Percentiles rank a stretch among this genome's conserved stretches.
phyloP scores from a whole-genome alignment of 2,797 vertebrate genomes.

The Tolypeutes matacus region DNA sequence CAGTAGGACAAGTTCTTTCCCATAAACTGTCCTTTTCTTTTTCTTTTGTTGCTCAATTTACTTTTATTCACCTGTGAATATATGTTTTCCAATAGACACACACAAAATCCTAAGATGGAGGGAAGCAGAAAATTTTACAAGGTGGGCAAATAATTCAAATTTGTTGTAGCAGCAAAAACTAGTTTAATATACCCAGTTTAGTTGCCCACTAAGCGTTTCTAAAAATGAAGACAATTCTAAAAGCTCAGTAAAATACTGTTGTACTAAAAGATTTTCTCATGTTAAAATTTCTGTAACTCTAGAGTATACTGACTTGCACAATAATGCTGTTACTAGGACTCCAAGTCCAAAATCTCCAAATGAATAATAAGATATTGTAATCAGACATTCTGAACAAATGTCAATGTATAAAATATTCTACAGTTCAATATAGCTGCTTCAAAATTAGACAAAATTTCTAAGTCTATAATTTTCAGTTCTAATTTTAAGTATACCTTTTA shows the following conservation, averaged over 20 bases:
- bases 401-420: not conserved
- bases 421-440: not conserved
- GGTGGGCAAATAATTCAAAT: conserved; percentile 37
- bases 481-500: not conserved
- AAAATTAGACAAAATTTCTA: conserved; percentile 60
- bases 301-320: not conserved
- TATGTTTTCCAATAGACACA: conserved; percentile 37
- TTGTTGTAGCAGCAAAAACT: conserved; percentile 13
- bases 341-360: conserved; percentile 31
- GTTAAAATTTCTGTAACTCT: not conserved
- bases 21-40: not conserved
- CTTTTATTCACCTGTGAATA: conserved; percentile 62
- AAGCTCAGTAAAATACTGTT: conserved; percentile 7
- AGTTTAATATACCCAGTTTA: not conserved
- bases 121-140: conserved; percentile 30
- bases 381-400: conserved; percentile 1
- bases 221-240: conserved; percentile 48
- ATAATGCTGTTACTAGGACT: not conserved
- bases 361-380: conserved; percentile 2
- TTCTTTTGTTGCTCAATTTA: conserved; percentile 43
- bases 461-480: conserved; percentile 50
- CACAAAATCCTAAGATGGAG: conserved; percentile 25
- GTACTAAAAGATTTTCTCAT: not conserved
- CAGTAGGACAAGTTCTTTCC: not conserved
- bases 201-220: not conserved